Percentiles rank a stretch among this genome's conserved stretches.
Conservation (phyloP, 2,888 invertebrate genomes). For the Drosophila pegasa region DNA sequence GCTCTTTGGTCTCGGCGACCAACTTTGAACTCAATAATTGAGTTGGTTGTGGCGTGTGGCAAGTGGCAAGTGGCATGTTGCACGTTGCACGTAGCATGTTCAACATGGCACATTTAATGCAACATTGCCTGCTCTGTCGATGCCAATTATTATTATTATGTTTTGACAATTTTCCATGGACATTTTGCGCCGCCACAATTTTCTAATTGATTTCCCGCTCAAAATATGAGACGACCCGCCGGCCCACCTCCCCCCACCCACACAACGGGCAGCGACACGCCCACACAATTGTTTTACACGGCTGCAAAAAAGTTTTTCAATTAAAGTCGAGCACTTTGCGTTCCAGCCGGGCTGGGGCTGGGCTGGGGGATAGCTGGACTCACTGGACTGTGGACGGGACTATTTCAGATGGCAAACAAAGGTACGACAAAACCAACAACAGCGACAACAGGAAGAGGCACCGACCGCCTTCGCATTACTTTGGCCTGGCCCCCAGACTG, state of each 20-base stretch:
- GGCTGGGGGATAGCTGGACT: no score
- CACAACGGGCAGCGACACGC: not conserved
- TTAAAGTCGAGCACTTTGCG: constrained; percentile 40
- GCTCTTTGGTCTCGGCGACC: not conserved
- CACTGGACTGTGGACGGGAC: constrained; percentile 2
- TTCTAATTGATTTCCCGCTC: constrained; percentile 39
- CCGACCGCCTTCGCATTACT: constrained; percentile 19
- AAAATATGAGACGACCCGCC: not conserved
- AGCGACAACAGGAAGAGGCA: constrained; percentile 25
- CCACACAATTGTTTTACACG: constrained; percentile 28
- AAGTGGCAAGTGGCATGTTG: not conserved
- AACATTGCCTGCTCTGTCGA: constrained; percentile 5
- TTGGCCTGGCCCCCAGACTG: constrained; percentile 17
- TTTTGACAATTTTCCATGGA: constrained; percentile 12
- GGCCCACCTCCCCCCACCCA: not conserved
- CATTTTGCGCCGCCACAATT: constrained; percentile 8
- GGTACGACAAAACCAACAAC: constrained; percentile 11
- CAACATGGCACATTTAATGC: constrained; percentile 9
- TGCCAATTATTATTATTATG: constrained; percentile 19
- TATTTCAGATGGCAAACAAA: constrained; percentile 18
- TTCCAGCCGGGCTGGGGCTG: not conserved
- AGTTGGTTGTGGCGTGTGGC: constrained; percentile 29
- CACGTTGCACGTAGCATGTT: not conserved
- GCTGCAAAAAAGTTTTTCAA: constrained; percentile 58
- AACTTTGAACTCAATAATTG: constrained; percentile 38